Percentiles rank a stretch among this genome's conserved stretches.
Conservation (phyloP, 1,140 invertebrate species). For the Drosophila teissieri region DNA sequence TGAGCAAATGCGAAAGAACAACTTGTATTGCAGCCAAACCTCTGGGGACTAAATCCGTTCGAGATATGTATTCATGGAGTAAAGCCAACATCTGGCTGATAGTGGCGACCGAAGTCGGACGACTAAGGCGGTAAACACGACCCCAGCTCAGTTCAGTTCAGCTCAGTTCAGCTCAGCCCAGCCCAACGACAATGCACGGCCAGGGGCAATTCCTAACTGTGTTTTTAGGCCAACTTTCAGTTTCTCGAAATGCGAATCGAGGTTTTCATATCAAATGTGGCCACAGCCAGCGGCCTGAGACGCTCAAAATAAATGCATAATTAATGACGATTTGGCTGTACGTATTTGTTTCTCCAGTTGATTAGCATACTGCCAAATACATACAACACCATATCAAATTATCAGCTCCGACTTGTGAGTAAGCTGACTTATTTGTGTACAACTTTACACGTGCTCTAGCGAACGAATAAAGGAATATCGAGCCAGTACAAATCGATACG, state of each 20-base stretch:
- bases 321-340: conserved; percentile 58
- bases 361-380: conserved; percentile 66
- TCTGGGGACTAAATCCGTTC: no score
- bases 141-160: conserved; percentile 1
- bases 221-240: conserved; percentile 79
- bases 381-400: conserved; percentile 26
- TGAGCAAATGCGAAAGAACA: no score
- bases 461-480: conserved; percentile 20
- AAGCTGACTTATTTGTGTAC: conserved; percentile 29
- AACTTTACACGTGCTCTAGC: conserved; percentile 44
- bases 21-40: neutral
- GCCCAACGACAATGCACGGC: conserved; percentile 41
- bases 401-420: conserved; percentile 36
- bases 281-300: conserved; percentile 53
- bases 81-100: conserved; percentile 8
- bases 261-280: conserved; percentile 68
- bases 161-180: neutral
- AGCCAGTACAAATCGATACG: conserved; percentile 10
- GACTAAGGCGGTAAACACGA: conserved; percentile 32
- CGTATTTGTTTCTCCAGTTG: conserved; percentile 34
- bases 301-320: conserved; percentile 76
- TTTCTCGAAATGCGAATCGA: conserved; percentile 72
- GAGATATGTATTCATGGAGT: neutral
- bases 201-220: conserved; percentile 57
- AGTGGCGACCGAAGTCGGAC: neutral